Percentiles rank a stretch among this genome's conserved stretches.
Evolutionary conservation across 2,113 vertebrate genomes (phyloP).

Genomic region (Zosterops borbonicus): DNA sequence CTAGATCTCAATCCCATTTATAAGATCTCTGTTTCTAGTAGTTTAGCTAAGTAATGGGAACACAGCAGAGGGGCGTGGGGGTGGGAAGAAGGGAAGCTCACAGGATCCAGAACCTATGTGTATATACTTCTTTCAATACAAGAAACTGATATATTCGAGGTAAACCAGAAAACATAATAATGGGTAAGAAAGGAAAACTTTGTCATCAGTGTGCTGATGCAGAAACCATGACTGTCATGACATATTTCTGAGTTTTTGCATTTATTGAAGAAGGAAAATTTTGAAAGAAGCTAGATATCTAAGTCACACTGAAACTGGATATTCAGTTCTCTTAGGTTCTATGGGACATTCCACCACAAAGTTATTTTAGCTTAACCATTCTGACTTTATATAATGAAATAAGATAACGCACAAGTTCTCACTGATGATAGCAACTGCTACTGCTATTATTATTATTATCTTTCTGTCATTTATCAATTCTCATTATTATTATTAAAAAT

Average conservation of each 20-base stretch:
- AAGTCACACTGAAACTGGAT: background rate
- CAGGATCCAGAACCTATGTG: background rate
- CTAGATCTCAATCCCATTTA: background rate
- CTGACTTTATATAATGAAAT: background rate
- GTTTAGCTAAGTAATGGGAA: background rate
- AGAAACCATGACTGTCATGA: background rate
- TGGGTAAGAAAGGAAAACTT: background rate
- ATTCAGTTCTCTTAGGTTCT: background rate
- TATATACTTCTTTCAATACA: background rate
- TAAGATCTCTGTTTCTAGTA: background rate
- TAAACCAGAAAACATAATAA: background rate
- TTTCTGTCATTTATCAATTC: background rate
- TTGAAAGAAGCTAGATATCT: background rate
- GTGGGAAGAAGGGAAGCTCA: background rate
- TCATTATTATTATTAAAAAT: background rate
- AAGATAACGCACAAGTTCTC: background rate
- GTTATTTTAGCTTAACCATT: background rate
- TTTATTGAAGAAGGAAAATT: background rate
- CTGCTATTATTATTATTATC: background rate
- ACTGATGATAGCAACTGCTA: background rate
- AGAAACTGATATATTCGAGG: background rate
- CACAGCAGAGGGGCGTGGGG: rapidly evolving
- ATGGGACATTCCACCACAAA: background rate
- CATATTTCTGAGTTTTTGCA: background rate
- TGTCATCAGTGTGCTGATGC: background rate